Evolutionary conservation across 2,797 vertebrate species (phyloP), one percentile per base, ranked within the genome.

Genomic region (Takifugu ocellatus): DNA sequence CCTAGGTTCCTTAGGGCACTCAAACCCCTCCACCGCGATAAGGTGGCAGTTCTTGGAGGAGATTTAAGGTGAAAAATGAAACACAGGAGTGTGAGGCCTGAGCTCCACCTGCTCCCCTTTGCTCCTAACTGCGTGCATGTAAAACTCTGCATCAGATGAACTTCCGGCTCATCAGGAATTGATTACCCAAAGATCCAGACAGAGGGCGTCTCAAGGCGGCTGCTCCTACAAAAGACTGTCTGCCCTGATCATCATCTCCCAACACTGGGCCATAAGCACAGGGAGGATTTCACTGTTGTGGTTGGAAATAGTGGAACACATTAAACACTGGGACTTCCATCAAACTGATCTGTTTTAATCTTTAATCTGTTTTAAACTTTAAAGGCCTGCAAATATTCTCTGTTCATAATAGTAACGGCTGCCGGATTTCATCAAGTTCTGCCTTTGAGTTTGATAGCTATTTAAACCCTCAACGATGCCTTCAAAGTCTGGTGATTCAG

Each of bases 181-280:
- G 64, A 80, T 77, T 72, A 69, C 45, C 15, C 52, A 70, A 68
- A 49, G 62, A 78, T 63, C 31, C 56, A 74, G 59, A 68, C n/a
- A 12, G 21, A 42, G 25, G 49, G 56, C 61, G 59, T 52, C 56
- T 39, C 54, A 48, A 50, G 36, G 11, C 12, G 12, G 36, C 51
- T 21, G 51, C 54, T 47, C 54, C 39, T 42, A n/a, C 33, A 43
- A 21, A 9, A 49, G 15, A 1, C 1, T 14, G 36, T 1, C 1
- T 21, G 26, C 46, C 14, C 36, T 14, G 36, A 39, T 39, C 36
- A 39, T 39, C 36, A 39, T 39, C 14, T 10, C 4, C 36, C 1
- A 14, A 39, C 11, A 39, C 36, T 51, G 10, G n/a, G 25, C 0
- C 17, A 25, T 52, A 6, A 3, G 36, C 14, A 12, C 14, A 12